Evolutionary conservation across 2,888 invertebrate species (phyloP).

Genomic region (Agonum fuliginosum): DNA sequence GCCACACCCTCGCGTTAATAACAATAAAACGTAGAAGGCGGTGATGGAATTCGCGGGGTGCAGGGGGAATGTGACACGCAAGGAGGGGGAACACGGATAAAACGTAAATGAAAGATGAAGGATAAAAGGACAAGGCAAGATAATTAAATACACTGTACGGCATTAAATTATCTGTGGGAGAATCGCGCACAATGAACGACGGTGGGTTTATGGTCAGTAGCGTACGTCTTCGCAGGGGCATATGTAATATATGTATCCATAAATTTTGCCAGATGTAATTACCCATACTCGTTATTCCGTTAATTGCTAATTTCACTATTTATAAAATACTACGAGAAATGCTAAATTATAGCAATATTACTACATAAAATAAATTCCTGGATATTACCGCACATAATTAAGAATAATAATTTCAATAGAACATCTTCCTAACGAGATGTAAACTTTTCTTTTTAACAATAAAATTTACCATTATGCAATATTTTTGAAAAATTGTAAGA

Average conservation of each 20-base stretch:
- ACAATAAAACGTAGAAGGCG: slow-evolving; percentile 38
- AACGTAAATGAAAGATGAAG: slow-evolving; percentile 58
- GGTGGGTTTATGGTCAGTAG: slow-evolving; percentile 45
- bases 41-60: slow-evolving; percentile 1
- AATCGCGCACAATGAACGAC: slow-evolving; percentile 45
- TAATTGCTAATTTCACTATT: slow-evolving; percentile 23
- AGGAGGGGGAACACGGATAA: slow-evolving; percentile 50
- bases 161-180: slow-evolving; percentile 70
- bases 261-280: slow-evolving; percentile 1
- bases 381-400: no score
- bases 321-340: no score
- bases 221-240: slow-evolving; percentile 45
- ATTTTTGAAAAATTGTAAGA: no score
- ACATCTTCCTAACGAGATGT: no score
- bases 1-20: slow-evolving; percentile 40
- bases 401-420: no score
- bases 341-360: no score
- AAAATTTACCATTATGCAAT: no score
- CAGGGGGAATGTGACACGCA: neutral
- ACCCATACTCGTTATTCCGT: no score
- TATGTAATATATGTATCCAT: slow-evolving; percentile 34
- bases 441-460: no score
- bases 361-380: no score
- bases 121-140: slow-evolving; percentile 57
- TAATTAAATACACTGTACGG: slow-evolving; percentile 73